Evolutionary conservation across 2,797 vertebrate species (phyloP).

Genomic region (Phoxinus dragarum): DNA sequence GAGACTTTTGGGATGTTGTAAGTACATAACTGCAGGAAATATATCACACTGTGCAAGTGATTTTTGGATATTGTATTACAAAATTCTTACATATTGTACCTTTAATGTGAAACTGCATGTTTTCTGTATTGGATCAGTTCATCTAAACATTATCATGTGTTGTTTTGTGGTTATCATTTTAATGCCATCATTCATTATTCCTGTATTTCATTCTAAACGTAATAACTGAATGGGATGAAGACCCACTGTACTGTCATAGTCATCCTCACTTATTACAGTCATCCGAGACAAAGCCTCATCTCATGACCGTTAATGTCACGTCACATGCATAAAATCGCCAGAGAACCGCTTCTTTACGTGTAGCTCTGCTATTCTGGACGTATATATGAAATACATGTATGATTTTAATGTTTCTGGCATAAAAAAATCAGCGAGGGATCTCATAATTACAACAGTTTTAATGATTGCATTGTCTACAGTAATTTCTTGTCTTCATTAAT

Average conservation of each 20-base stretch:
- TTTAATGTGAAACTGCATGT: no score
- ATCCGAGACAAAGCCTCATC: slow-evolving; percentile 10
- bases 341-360: background rate
- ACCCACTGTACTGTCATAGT: background rate
- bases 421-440: slow-evolving; percentile 67
- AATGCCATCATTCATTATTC: background rate
- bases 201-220: background rate
- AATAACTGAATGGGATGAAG: background rate
- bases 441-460: slow-evolving; percentile 71
- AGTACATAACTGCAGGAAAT: no score
- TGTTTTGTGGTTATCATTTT: background rate
- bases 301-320: slow-evolving; percentile 16
- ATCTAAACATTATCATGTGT: background rate
- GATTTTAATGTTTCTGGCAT: slow-evolving; percentile 55
- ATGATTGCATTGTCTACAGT: slow-evolving; percentile 71
- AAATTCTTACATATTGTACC: no score
- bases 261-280: background rate
- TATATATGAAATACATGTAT: slow-evolving; percentile 43
- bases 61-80: no score
- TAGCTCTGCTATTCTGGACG: background rate
- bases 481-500: slow-evolving; percentile 71
- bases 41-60: no score
- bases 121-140: background rate
- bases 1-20: no score
- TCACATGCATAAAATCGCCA: background rate